Evolutionary conservation across 2,113 vertebrate species (phyloP).

Genomic region (Poeciliopsis prolifica): DNA sequence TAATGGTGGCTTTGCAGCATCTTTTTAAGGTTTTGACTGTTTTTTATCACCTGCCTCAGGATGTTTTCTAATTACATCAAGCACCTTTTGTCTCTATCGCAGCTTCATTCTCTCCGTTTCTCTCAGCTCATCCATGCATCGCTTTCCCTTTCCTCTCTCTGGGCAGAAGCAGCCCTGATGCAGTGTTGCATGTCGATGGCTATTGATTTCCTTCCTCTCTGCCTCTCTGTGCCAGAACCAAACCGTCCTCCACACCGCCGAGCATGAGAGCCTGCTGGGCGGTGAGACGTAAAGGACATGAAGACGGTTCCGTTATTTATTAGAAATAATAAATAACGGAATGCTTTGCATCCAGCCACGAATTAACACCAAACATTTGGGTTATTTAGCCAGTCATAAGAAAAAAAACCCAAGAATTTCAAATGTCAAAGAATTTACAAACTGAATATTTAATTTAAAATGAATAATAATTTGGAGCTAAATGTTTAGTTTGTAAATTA

Average conservation of each 20-base stretch:
- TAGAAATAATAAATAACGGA: not conserved
- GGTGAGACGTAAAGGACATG: slow-evolving; percentile 9
- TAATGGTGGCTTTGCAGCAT: slow-evolving; percentile 25
- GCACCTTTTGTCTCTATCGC: slow-evolving; percentile 47
- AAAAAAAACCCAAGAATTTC: too few species aligned
- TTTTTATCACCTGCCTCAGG: not conserved
- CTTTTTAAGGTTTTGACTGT: slow-evolving; percentile 28
- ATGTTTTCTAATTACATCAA: slow-evolving; percentile 25
- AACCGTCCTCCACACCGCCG: slow-evolving; percentile 29
- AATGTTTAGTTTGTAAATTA: too few species aligned
- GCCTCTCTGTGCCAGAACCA: slow-evolving; percentile 49
- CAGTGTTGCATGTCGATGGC: slow-evolving; percentile 73
- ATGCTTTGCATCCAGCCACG: not conserved
- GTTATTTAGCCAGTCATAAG: too few species aligned
- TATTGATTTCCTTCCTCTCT: slow-evolving; percentile 70
- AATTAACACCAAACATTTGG: too few species aligned
- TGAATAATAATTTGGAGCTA: too few species aligned
- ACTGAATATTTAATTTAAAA: too few species aligned
- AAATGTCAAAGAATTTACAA: too few species aligned
- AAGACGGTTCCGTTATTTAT: not conserved
- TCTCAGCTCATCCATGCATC: slow-evolving; percentile 2
- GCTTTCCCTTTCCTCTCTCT: slow-evolving; percentile 35
- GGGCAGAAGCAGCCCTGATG: slow-evolving; percentile 72
- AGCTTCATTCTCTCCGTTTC: slow-evolving; percentile 15
- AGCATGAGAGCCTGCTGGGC: slow-evolving; percentile 28